These are phyloP conservation scores for Paralinhomoeus sp. DNA, from an alignment of 2,888 invertebrate genomes.

Conservation along the genomic window DNA sequence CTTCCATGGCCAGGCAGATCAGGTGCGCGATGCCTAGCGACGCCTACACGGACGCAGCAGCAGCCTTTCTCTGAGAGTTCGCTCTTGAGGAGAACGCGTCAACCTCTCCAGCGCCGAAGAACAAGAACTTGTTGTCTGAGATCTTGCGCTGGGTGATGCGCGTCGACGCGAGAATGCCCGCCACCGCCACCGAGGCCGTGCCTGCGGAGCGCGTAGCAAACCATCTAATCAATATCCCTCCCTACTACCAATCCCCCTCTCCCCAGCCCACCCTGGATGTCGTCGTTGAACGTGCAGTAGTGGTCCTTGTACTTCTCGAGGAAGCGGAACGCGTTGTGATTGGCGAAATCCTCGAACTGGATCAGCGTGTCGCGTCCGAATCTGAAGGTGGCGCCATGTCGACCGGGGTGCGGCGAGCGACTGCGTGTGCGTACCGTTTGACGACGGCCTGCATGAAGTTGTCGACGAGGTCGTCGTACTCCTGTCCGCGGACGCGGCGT, in stretches of 20 bases:
- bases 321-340: constrained; percentile 79
- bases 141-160: constrained; percentile 57
- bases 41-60: too few species aligned
- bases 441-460: constrained; percentile 69
- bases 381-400: constrained; percentile 16
- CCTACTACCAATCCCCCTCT: too few species aligned
- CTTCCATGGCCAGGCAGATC: constrained; percentile 70
- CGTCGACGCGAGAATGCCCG: constrained; percentile 66
- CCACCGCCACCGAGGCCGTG: constrained; percentile 81
- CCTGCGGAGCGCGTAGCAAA: constrained; percentile 14
- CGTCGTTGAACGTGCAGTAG: constrained; percentile 93
- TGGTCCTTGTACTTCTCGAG: constrained; percentile 62
- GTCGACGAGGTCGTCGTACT: constrained; percentile 77
- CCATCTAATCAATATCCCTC: too few species aligned
- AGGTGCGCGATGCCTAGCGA: constrained; percentile 76
- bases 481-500: constrained; percentile 51
- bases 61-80: too few species aligned
- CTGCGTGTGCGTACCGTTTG: not conserved
- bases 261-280: too few species aligned
- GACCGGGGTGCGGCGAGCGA: not conserved
- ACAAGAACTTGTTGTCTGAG: constrained; percentile 61
- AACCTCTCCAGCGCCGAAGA: constrained; percentile 90
- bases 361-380: constrained; percentile 35
- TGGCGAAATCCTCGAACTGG: constrained; percentile 94
- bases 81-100: constrained; percentile 5